Evolutionary conservation across 2,113 vertebrate genomes (phyloP).

Genomic region (Numida meleagris): DNA sequence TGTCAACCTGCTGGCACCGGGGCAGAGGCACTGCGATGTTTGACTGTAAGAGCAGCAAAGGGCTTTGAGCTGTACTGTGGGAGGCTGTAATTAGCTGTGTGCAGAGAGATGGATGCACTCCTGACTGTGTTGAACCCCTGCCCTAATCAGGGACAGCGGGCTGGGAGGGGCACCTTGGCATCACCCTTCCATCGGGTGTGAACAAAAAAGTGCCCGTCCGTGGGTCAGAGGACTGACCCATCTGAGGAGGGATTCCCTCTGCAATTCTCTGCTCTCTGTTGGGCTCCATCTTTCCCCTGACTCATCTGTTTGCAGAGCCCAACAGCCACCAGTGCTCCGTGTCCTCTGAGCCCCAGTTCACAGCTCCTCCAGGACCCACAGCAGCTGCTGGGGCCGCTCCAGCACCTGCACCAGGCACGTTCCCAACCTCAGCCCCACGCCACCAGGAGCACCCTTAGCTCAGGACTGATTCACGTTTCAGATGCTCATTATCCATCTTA

Average conservation of each 20-base stretch:
- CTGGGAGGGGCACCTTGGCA: background rate
- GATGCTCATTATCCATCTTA: background rate
- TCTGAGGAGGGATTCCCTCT: background rate
- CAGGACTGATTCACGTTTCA: background rate
- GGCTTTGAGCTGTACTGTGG: background rate
- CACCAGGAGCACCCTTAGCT: background rate
- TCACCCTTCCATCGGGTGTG: background rate
- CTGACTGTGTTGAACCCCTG: background rate
- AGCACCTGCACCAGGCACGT: background rate
- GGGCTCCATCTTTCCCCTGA: background rate
- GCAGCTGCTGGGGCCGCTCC: background rate
- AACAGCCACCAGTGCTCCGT: background rate
- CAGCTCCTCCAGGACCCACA: background rate
- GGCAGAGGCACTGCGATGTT: background rate
- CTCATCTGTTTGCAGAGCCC: background rate
- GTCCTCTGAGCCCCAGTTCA: background rate
- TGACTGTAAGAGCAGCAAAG: background rate
- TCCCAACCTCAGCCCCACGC: background rate
- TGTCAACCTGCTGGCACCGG: background rate
- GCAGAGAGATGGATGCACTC: background rate
- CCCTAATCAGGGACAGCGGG: background rate
- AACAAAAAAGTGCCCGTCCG: background rate
- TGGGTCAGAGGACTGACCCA: background rate
- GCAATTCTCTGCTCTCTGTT: background rate
- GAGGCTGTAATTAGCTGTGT: background rate